A percentile compares a stretch with the other conserved stretches of the same genome.
Conservation (phyloP, 2,797 vertebrate species). For the Gadopsis bispinosus region DNA sequence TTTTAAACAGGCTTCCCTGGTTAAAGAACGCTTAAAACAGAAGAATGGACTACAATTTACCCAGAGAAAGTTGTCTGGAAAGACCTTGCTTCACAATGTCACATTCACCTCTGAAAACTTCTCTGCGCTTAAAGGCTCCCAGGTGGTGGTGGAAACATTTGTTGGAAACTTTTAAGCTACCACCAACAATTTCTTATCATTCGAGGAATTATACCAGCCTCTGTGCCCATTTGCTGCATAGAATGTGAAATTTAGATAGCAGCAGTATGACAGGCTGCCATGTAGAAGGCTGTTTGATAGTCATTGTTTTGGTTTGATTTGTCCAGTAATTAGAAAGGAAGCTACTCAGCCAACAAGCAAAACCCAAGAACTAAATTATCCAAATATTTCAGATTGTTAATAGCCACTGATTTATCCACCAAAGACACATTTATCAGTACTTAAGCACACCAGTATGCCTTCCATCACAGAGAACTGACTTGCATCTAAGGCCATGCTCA, state of each 20-base stretch:
- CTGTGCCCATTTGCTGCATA: slow-evolving; percentile 3
- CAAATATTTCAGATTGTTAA: slow-evolving; percentile 8
- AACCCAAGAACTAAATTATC: slow-evolving; percentile 35
- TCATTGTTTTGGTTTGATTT: slow-evolving; percentile 45
- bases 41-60: background rate
- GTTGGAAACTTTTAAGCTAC: slow-evolving; percentile 12
- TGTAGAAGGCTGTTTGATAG: slow-evolving; percentile 26
- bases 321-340: slow-evolving; percentile 29
- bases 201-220: slow-evolving; percentile 7
- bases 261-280: slow-evolving; percentile 26
- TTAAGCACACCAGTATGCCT: background rate
- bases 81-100: slow-evolving; percentile 10
- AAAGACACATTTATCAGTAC: slow-evolving; percentile 11
- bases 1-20: background rate
- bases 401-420: background rate
- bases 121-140: background rate
- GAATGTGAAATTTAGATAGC: slow-evolving; percentile 26
- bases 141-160: background rate
- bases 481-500: background rate
- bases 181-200: slow-evolving; percentile 1
- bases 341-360: slow-evolving; percentile 29
- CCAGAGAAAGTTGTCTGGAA: background rate
- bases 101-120: slow-evolving; percentile 10
- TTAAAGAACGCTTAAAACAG: slow-evolving; percentile 16
- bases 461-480: slow-evolving; percentile 3